These are phyloP conservation scores for Agrilus planipennis DNA, from an alignment of 1,140 invertebrate species.

Conservation along the genomic window DNA sequence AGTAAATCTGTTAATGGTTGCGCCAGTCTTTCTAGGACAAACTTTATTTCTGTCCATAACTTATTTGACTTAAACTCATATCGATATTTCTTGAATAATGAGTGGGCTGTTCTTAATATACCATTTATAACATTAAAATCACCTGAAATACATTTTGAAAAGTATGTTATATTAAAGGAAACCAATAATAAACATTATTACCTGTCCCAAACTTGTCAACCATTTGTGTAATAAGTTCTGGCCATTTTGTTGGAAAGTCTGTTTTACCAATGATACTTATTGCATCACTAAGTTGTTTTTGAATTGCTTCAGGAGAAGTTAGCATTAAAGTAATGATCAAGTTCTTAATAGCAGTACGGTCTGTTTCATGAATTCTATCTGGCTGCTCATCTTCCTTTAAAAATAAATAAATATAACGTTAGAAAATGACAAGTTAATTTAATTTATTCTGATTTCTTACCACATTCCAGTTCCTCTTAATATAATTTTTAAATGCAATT, in stretches of 20 bases:
- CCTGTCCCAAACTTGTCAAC: slow-evolving; percentile 78
- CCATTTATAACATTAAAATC: slow-evolving; percentile 95
- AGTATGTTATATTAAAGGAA: not conserved
- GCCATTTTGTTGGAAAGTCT: slow-evolving; percentile 94
- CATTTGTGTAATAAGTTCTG: slow-evolving; percentile 78
- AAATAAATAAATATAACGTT: not conserved
- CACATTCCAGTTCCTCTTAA: slow-evolving; percentile 89
- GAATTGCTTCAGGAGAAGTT: slow-evolving; percentile 75
- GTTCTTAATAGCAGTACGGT: slow-evolving; percentile 69
- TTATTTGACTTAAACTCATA: slow-evolving; percentile 91
- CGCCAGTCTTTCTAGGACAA: slow-evolving; percentile 88
- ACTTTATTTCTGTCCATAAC: slow-evolving; percentile 94
- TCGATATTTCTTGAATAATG: slow-evolving; percentile 89
- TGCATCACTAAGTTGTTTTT: slow-evolving; percentile 91
- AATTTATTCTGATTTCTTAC: slow-evolving; percentile 42
- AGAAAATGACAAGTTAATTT: not conserved
- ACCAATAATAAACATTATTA: too few relatives aligned
- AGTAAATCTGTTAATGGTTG: slow-evolving; percentile 87
- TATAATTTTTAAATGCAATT: slow-evolving; percentile 93
- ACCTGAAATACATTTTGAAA: slow-evolving; percentile 38
- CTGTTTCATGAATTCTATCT: slow-evolving; percentile 70
- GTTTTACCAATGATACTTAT: slow-evolving; percentile 88
- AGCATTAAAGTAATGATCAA: slow-evolving; percentile 89
- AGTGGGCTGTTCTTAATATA: slow-evolving; percentile 87
- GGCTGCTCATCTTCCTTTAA: slow-evolving; percentile 62